Conservation (phyloP, 2,113 vertebrate species). For the Pseudorhombus dupliciocellatus region DNA sequence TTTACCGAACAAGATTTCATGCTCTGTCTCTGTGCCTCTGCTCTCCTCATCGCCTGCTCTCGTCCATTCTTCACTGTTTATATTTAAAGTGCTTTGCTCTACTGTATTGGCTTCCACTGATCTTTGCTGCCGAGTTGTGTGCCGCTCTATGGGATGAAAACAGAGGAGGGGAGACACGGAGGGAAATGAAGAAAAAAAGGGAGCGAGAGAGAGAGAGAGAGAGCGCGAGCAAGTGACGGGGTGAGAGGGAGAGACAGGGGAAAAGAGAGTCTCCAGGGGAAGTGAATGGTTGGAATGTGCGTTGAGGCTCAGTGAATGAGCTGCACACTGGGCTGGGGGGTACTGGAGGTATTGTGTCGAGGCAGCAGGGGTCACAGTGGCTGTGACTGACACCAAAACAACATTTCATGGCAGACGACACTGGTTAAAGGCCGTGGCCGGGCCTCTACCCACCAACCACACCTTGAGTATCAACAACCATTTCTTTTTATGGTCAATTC, state of each 20-base stretch:
- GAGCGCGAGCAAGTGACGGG: constrained; percentile 50
- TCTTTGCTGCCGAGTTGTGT: constrained; percentile 33
- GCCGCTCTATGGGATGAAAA: constrained; percentile 47
- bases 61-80: constrained; percentile 16
- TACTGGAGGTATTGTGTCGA: constrained; percentile 74
- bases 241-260: constrained; percentile 51
- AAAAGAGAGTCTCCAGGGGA: constrained; percentile 73
- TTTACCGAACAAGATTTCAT: constrained; percentile 26
- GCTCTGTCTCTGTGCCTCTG: constrained; percentile 28
- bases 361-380: constrained; percentile 78
- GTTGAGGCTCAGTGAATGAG: constrained; percentile 75
- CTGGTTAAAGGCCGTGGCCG: constrained; percentile 65
- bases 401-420: constrained; percentile 76
- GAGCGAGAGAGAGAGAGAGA: constrained; percentile 20
- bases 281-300: constrained; percentile 79
- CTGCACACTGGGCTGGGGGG: constrained; percentile 70
- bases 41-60: constrained; percentile 16
- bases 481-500: constrained; percentile 41
- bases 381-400: constrained; percentile 80
- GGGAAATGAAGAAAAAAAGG: not conserved
- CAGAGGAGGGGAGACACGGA: constrained; percentile 34
- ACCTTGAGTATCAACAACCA: constrained; percentile 55
- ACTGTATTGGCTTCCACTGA: constrained; percentile 37
- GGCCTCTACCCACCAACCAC: constrained; percentile 50
- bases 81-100: constrained; percentile 49